phyloP scores from a whole-genome alignment of 2,797 vertebrate genomes.

The Enteromius afrohamiltoni region DNA sequence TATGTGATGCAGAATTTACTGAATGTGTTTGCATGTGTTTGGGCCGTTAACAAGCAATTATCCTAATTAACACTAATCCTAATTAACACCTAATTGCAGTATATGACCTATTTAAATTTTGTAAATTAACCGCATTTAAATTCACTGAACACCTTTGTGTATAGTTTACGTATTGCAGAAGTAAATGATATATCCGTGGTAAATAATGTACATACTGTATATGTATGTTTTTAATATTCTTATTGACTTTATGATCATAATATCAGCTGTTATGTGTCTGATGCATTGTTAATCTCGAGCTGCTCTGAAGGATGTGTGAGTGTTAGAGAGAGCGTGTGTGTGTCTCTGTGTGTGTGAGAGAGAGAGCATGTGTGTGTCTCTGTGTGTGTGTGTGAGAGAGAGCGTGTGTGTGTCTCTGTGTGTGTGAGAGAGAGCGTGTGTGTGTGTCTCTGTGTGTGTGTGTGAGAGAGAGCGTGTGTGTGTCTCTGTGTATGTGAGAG shows the following conservation, averaged over 20 bases:
- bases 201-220: not conserved
- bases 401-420: not conserved
- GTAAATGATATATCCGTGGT: not conserved
- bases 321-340: no score
- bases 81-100: constrained; percentile 34
- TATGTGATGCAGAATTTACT: constrained; percentile 24
- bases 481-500: not conserved
- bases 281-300: not conserved
- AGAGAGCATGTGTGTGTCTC: not conserved
- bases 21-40: constrained; percentile 1
- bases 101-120: not conserved
- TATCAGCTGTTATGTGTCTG: not conserved
- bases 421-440: no score
- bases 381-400: no score
- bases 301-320: not conserved
- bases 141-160: no score
- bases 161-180: no score
- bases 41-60: constrained; percentile 34
- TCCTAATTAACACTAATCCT: constrained; percentile 7
- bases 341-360: no score
- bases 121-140: not conserved
- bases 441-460: not conserved
- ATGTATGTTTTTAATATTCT: not conserved
- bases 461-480: not conserved
- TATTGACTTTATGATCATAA: not conserved